Percentiles rank a stretch among this genome's conserved stretches.
Conservation (phyloP, 1,140 invertebrate species). For the Calliphora vicina region DNA sequence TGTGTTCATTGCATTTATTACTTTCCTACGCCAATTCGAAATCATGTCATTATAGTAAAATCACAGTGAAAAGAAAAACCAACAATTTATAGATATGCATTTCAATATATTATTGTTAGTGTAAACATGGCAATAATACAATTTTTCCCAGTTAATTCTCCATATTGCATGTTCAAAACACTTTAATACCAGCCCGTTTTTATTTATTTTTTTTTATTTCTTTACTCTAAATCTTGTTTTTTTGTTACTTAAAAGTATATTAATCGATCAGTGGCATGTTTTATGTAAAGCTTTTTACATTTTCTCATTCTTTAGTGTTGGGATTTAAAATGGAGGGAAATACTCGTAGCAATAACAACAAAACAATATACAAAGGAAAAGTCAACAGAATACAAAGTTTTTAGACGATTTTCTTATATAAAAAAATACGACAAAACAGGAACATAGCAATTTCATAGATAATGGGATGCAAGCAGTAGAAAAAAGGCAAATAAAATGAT, state of each 20-base stretch:
- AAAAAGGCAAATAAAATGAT: neutral
- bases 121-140: neutral
- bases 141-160: neutral
- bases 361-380: neutral
- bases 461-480: conserved; percentile 23
- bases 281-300: neutral
- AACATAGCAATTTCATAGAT: conserved; percentile 29
- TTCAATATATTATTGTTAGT: too few species aligned
- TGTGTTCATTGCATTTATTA: too few species aligned
- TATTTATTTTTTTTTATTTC: neutral
- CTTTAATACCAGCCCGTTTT: neutral
- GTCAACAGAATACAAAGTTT: neutral
- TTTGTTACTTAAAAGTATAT: conserved; percentile 14
- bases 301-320: neutral
- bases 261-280: conserved; percentile 29
- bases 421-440: neutral
- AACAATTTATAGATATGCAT: too few species aligned
- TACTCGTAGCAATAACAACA: neutral
- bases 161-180: neutral
- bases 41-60: neutral
- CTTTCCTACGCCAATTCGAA: too few species aligned
- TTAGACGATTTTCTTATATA: neutral
- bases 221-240: conserved; percentile 13
- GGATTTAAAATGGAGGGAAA: neutral
- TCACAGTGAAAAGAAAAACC: too few species aligned